Evolutionary conservation across 92 coral and sea anemone species (phyloP).

Genomic region (Epizoanthus illoricatus): DNA sequence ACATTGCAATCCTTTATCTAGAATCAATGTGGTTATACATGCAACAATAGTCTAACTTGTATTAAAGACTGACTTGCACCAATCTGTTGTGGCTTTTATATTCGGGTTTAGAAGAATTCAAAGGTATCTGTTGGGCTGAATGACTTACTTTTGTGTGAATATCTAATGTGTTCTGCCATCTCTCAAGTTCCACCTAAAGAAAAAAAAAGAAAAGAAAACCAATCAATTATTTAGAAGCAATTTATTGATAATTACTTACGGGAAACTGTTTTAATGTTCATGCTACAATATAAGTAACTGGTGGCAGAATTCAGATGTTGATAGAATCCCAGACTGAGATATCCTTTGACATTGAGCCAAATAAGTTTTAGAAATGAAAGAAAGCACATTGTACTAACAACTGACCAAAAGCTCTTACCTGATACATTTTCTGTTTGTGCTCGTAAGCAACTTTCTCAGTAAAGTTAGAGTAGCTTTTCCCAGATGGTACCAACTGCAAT

Average conservation of each 20-base stretch:
- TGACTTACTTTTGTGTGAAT: slow-evolving; percentile 82
- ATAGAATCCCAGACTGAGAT: background rate
- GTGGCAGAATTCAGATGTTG: too few relatives aligned
- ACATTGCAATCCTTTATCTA: too few relatives aligned
- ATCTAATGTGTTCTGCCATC: slow-evolving; percentile 93
- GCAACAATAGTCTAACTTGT: too few relatives aligned
- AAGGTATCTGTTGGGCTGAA: background rate
- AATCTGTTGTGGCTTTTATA: too few relatives aligned
- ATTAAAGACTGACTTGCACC: too few relatives aligned
- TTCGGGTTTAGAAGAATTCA: too few relatives aligned
- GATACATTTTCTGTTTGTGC: slow-evolving; percentile 78
- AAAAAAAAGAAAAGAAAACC: too few relatives aligned
- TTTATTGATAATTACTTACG: background rate
- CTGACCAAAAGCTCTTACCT: slow-evolving; percentile 51
- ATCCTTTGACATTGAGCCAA: background rate
- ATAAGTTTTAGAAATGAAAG: background rate
- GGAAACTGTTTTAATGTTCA: too few relatives aligned
- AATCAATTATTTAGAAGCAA: background rate
- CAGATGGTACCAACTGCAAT: slow-evolving; percentile 61
- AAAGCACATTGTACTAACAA: background rate
- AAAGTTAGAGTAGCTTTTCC: slow-evolving; percentile 74
- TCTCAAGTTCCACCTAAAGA: slow-evolving; percentile 83
- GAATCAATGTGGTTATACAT: too few relatives aligned
- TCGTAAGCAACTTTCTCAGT: slow-evolving; percentile 96
- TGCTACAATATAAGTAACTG: too few relatives aligned